These are phyloP conservation scores for Nasonia longicornis DNA, from an alignment of 1,140 invertebrate species.

Conservation along the genomic window DNA sequence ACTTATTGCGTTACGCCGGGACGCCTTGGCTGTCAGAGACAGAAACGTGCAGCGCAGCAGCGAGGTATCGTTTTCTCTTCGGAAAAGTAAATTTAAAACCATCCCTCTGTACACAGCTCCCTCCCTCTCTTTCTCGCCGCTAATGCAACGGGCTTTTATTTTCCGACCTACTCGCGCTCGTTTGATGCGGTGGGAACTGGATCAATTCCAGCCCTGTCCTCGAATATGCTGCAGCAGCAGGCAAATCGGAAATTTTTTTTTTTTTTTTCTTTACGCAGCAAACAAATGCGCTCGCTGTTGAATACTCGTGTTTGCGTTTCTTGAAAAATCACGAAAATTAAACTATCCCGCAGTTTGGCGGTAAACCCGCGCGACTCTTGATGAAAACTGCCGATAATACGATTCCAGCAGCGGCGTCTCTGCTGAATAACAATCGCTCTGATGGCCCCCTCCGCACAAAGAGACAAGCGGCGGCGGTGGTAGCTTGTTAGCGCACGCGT, in stretches of 20 bases:
- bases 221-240: too few relatives aligned
- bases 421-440: not conserved
- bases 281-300: too few relatives aligned
- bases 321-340: too few relatives aligned
- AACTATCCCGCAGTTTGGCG: too few relatives aligned
- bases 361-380: not conserved
- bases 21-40: constrained; percentile 38
- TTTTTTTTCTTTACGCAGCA: too few relatives aligned
- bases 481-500: not conserved
- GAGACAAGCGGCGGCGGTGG: not conserved
- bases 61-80: constrained; percentile 33
- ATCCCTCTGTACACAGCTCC: not conserved
- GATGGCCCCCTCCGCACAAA: not conserved
- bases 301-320: too few relatives aligned
- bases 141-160: constrained; percentile 22
- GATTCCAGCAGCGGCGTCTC: not conserved
- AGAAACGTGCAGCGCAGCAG: constrained; percentile 32
- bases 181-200: not conserved
- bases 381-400: not conserved
- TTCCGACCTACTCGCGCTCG: not conserved
- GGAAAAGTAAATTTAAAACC: constrained; percentile 31
- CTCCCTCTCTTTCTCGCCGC: not conserved
- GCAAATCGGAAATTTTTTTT: too few relatives aligned
- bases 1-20: constrained; percentile 38
- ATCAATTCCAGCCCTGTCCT: too few relatives aligned